Conservation (phyloP, 2,797 vertebrate species). For the Tarsius wallacei region DNA sequence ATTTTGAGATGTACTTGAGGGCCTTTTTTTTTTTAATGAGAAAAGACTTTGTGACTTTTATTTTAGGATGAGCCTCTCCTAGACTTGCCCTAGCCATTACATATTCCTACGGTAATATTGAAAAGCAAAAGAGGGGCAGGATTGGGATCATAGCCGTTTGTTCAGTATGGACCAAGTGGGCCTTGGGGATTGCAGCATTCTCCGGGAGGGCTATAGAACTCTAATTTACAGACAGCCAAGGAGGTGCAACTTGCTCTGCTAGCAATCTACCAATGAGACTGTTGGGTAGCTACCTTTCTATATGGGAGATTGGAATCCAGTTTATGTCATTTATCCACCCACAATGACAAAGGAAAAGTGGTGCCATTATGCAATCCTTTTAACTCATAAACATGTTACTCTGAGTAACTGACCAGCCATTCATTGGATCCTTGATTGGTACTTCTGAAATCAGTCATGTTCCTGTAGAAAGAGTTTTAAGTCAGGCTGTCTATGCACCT, state of each 20-base stretch:
- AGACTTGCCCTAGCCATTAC: slow-evolving; percentile 75
- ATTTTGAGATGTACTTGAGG: slow-evolving; percentile 79
- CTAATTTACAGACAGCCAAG: slow-evolving; percentile 60
- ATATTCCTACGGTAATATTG: slow-evolving; percentile 72
- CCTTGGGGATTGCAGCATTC: slow-evolving; percentile 80
- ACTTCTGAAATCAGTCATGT: slow-evolving; percentile 84
- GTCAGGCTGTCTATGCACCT: slow-evolving; percentile 88
- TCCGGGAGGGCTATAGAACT: slow-evolving; percentile 70
- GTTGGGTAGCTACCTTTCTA: background rate
- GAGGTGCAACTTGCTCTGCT: slow-evolving; percentile 58
- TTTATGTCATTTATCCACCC: slow-evolving; percentile 56
- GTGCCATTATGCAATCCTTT: slow-evolving; percentile 70
- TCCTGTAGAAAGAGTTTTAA: slow-evolving; percentile 87
- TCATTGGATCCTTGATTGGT: slow-evolving; percentile 77
- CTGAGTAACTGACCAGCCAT: slow-evolving; percentile 67
- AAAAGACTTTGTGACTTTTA: slow-evolving; percentile 85
- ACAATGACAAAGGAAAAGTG: slow-evolving; percentile 8
- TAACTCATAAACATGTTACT: slow-evolving; percentile 23
- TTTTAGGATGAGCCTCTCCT: slow-evolving; percentile 83
- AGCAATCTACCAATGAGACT: slow-evolving; percentile 79
- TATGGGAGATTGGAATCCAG: slow-evolving; percentile 58
- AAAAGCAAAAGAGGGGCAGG: slow-evolving; percentile 74
- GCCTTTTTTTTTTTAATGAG: slow-evolving; percentile 72
- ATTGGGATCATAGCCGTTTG: slow-evolving; percentile 74
- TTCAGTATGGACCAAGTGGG: slow-evolving; percentile 87